Conservation (phyloP, 1,140 invertebrate species). For the Drosophila mojavensis region DNA sequence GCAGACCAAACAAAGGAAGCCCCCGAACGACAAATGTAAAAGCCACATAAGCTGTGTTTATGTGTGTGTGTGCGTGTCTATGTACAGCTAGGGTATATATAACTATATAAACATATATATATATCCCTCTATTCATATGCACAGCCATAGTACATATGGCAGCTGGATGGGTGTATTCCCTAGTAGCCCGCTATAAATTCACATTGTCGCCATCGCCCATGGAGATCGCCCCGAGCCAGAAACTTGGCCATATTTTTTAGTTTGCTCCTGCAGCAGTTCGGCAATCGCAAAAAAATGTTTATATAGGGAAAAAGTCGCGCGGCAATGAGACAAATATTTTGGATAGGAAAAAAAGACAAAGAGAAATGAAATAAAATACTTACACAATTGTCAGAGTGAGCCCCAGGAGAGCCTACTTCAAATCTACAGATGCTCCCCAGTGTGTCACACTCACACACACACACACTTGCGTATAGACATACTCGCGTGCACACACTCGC, state of each 20-base stretch:
- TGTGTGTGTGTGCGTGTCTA: neutral
- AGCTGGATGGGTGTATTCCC: constrained; percentile 64
- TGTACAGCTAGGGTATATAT: constrained; percentile 12
- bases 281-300: constrained; percentile 58
- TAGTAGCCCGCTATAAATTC: constrained; percentile 74
- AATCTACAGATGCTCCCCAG: constrained; percentile 63
- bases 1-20: constrained; percentile 47
- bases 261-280: constrained; percentile 50
- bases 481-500: neutral
- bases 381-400: constrained; percentile 70
- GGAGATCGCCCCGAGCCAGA: constrained; percentile 71
- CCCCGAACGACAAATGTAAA: constrained; percentile 48
- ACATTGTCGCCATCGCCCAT: constrained; percentile 56
- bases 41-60: constrained; percentile 27
- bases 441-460: constrained; percentile 37
- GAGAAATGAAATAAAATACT: constrained; percentile 25
- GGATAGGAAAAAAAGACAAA: constrained; percentile 22
- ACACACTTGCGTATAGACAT: constrained; percentile 18
- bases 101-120: constrained; percentile 31
- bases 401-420: constrained; percentile 71
- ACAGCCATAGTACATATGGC: constrained; percentile 13
- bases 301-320: constrained; percentile 27
- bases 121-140: constrained; percentile 12
- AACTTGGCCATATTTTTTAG: constrained; percentile 79
- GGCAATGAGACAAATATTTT: constrained; percentile 74